phyloP scores from a whole-genome alignment of 23 tunicate genomes.

The Clavelina lepadiformis region DNA sequence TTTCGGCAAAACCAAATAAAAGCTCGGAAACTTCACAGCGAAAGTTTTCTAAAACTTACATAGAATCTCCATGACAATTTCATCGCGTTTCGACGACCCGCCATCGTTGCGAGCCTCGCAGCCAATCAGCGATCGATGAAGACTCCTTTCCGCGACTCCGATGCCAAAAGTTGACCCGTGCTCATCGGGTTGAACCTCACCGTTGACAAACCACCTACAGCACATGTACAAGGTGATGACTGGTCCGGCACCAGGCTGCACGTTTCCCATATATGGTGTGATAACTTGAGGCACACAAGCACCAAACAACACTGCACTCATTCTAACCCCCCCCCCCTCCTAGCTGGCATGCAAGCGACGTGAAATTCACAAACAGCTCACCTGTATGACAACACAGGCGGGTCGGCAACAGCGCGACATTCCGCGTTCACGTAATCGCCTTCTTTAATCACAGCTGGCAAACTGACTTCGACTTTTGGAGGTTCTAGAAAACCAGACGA shows the following conservation, averaged over 20 bases:
- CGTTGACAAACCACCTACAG: constrained; percentile 68
- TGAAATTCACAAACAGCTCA: constrained; percentile 3
- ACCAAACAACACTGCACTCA: too few species aligned
- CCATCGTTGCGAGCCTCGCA: constrained; percentile 70
- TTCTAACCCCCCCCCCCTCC: too few species aligned
- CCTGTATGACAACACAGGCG: constrained; percentile 71
- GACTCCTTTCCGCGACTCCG: constrained; percentile 27
- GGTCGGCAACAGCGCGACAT: constrained; percentile 43
- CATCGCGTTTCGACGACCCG: constrained; percentile 46
- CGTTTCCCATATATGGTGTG: too few species aligned
- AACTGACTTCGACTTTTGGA: constrained; percentile 38
- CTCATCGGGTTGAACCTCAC: constrained; percentile 11
- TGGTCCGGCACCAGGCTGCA: too few species aligned
- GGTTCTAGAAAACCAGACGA: constrained; percentile 44
- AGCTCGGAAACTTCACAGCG: too few species aligned
- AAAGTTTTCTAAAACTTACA: too few species aligned
- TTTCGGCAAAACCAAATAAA: too few species aligned
- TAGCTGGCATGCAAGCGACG: too few species aligned
- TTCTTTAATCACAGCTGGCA: constrained; percentile 30
- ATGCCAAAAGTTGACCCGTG: constrained; percentile 15
- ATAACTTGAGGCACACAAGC: too few species aligned
- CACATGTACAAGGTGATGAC: too few species aligned
- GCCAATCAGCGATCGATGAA: constrained; percentile 29
- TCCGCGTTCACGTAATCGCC: constrained; percentile 35
- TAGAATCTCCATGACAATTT: constrained; percentile 26